phyloP scores from a whole-genome alignment of 1,140 invertebrate genomes.

The Drosophila micromelanica region DNA sequence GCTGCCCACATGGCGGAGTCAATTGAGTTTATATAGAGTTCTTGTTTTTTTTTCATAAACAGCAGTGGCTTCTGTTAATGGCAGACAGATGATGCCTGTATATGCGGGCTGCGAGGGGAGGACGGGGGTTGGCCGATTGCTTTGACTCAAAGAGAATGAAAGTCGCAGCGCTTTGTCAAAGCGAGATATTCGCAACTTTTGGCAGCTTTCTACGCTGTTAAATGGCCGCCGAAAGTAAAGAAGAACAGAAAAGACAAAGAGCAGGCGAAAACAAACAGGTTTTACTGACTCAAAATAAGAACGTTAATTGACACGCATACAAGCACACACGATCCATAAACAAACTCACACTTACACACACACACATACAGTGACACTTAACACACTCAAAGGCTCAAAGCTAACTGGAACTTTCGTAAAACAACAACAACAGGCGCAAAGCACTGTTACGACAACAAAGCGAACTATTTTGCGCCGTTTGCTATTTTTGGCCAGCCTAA shows the following conservation, averaged over 20 bases:
- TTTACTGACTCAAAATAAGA: constrained; percentile 63
- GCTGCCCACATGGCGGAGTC: constrained; percentile 12
- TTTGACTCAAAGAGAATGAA: constrained; percentile 16
- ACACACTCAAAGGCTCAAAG: constrained; percentile 35
- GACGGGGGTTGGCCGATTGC: not conserved
- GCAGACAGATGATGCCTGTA: constrained; percentile 8
- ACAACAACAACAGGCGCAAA: constrained; percentile 10
- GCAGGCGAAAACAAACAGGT: constrained; percentile 65
- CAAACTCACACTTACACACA: constrained; percentile 29
- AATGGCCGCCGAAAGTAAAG: constrained; percentile 24
- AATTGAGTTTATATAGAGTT: constrained; percentile 6
- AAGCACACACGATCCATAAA: constrained; percentile 42
- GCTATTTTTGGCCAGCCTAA: constrained; percentile 39
- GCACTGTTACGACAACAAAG: constrained; percentile 32
- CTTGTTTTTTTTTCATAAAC: not conserved
- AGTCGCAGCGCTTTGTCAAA: constrained; percentile 7
- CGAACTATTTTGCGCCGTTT: constrained; percentile 30
- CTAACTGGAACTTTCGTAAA: constrained; percentile 71
- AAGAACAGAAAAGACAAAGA: constrained; percentile 29
- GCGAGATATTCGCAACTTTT: constrained; percentile 10
- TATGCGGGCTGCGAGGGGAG: constrained; percentile 1
- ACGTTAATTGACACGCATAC: constrained; percentile 70
- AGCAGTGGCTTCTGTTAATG: constrained; percentile 10
- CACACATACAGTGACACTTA: not conserved
- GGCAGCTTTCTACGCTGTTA: constrained; percentile 27